Percentiles rank a stretch among this genome's conserved stretches.
phyloP scores from a whole-genome alignment of 2,113 vertebrate species.

The Larimichthys polyactis region DNA sequence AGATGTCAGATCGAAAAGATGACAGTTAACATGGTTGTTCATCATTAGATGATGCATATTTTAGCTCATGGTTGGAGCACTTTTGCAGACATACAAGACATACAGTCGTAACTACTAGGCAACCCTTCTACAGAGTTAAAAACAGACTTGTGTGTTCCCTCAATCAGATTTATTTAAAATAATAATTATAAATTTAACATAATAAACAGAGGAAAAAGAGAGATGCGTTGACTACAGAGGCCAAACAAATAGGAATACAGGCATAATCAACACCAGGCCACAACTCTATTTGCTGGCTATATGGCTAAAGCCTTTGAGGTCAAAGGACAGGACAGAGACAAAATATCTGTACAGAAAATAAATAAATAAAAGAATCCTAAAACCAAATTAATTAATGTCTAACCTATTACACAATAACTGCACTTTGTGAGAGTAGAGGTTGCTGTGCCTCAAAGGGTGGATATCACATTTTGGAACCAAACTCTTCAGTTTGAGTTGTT shows the following conservation, averaged over 20 bases:
- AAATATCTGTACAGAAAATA: neutral
- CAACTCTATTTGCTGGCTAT: neutral
- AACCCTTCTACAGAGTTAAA: neutral
- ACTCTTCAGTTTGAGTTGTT: constrained; percentile 26
- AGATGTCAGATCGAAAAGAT: constrained; percentile 38
- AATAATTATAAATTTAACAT: neutral
- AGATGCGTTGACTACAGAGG: neutral
- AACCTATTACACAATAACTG: neutral
- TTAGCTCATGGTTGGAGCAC: constrained; percentile 21
- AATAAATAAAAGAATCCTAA: neutral
- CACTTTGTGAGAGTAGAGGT: neutral
- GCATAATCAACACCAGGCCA: neutral
- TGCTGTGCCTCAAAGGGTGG: neutral
- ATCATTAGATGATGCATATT: constrained; percentile 17
- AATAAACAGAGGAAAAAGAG: neutral
- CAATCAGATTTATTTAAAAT: neutral
- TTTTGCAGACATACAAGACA: constrained; percentile 9
- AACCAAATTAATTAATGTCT: neutral
- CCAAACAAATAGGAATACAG: neutral
- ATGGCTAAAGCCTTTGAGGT: neutral
- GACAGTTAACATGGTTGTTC: neutral
- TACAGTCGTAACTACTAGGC: neutral
- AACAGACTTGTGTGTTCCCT: neutral
- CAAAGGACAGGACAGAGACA: neutral
- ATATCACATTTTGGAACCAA: constrained; percentile 33